Conservation (phyloP, 2,113 vertebrate genomes). For the Chloebia gouldiae region DNA sequence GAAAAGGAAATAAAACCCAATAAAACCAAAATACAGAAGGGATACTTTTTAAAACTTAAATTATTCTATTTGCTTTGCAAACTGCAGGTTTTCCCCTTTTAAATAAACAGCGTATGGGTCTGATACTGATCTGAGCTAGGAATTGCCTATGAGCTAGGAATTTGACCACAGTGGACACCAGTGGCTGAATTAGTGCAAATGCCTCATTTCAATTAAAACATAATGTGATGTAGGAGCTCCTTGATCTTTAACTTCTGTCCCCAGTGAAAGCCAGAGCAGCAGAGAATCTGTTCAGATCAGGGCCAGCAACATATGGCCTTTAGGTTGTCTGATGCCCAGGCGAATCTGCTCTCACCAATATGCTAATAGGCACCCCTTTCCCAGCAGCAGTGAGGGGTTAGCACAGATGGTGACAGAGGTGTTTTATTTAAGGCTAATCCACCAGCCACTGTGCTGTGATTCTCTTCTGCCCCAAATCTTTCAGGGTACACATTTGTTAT, state of each 20-base stretch:
- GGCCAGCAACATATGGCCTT: not conserved
- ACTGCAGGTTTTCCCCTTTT: not conserved
- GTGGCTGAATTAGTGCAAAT: not conserved
- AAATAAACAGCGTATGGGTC: not conserved
- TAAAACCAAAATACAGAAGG: not conserved
- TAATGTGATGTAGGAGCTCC: not conserved
- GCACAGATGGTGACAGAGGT: slow-evolving; percentile 27
- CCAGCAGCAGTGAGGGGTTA: not conserved
- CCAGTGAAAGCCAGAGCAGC: slow-evolving; percentile 24
- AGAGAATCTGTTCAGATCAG: not conserved
- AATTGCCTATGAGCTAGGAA: not conserved
- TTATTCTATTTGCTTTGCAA: not conserved
- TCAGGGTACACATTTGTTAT: not conserved
- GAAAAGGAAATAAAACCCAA: not conserved
- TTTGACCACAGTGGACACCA: not conserved
- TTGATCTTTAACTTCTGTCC: not conserved
- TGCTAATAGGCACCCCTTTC: not conserved
- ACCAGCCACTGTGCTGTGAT: not conserved
- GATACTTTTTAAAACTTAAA: not conserved
- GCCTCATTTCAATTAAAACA: not conserved
- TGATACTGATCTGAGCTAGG: not conserved
- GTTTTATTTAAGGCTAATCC: not conserved
- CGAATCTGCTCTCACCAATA: not conserved
- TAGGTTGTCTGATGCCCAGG: not conserved
- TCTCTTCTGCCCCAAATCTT: not conserved